Evolutionary conservation across 2,113 vertebrate species (phyloP), one percentile per base, ranked within the genome.

Genomic region (Nematolebias whitei): DNA sequence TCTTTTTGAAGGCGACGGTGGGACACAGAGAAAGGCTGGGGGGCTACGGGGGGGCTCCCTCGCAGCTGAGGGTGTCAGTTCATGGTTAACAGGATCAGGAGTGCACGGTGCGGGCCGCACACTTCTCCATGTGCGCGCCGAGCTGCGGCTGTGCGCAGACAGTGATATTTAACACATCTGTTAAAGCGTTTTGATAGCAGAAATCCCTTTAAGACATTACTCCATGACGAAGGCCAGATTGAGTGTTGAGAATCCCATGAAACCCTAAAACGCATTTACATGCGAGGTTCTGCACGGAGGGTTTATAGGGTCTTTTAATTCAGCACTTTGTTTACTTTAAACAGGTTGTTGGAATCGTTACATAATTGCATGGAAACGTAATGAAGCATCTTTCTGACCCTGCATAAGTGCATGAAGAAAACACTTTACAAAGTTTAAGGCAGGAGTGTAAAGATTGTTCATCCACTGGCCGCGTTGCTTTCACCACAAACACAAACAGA

Each of bases 11-110:
- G 75, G 67, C 51, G 56, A 45, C 69, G 67, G 83, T 80, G 64
- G 68, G 88, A 61, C 43, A 92, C 93, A 93, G 85, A 86, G 76
- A 88, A 79, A 79, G 87, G 86, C 79, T 63, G 85, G 64, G 72
- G 56, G 91, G 91, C 81, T 82, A 64, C 53, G 91, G 91, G 82
- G 85, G 67, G 80, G 67, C 79, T 68, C 79, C 79, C 79, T 76
- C 92, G 95, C 96, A 99, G 96, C 96, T 96, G 97, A 98, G 94
- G 95, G 94, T 96, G 96, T 95, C 96, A 96, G 94, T 97, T 96
- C 95, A 98, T 95, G 95, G 94, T 96, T 98, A 98, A 97, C 96
- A 94, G 95, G 95, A 98, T 98, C 93, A 98, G n/a, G 90, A 48
- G 80, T 80, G 91, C 93, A 88, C 88, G 92, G 91, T 87, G 83